Percentiles rank a stretch among this genome's conserved stretches.
phyloP scores from a whole-genome alignment of 2,113 vertebrate genomes.

The Benitochromis conjunctus region DNA sequence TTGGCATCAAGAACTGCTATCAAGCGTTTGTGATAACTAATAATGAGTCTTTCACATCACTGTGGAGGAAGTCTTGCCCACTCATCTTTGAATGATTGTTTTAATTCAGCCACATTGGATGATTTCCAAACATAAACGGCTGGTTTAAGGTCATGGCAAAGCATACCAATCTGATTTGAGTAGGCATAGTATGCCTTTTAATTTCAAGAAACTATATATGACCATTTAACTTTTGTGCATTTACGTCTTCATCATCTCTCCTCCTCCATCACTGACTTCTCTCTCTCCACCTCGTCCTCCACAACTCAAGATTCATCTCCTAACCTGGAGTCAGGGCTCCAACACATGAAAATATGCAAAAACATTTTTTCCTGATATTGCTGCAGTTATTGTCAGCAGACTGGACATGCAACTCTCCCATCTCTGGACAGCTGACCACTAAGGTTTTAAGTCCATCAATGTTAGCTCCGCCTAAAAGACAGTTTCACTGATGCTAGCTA shows the following conservation, averaged over 20 bases:
- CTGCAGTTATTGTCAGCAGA: background rate
- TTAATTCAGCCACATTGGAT: background rate
- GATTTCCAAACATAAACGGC: background rate
- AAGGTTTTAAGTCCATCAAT: background rate
- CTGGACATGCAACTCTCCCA: background rate
- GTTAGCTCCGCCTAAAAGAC: background rate
- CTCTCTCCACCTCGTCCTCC: background rate
- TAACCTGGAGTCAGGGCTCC: background rate
- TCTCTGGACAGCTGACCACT: background rate
- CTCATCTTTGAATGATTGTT: background rate
- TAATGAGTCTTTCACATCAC: background rate
- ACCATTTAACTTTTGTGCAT: background rate
- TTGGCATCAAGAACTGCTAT: background rate
- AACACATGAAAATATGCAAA: background rate
- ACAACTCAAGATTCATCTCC: background rate
- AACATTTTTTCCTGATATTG: background rate
- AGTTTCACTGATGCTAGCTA: background rate
- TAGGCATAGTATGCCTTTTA: fast-evolving
- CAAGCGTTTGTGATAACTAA: background rate
- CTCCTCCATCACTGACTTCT: background rate
- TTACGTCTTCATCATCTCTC: background rate
- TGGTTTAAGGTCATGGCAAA: background rate
- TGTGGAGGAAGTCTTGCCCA: background rate
- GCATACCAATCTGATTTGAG: background rate
- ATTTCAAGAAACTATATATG: background rate